Evolutionary conservation across 2,113 vertebrate species (phyloP).

Genomic region (Sminthopsis crassicaudata): DNA sequence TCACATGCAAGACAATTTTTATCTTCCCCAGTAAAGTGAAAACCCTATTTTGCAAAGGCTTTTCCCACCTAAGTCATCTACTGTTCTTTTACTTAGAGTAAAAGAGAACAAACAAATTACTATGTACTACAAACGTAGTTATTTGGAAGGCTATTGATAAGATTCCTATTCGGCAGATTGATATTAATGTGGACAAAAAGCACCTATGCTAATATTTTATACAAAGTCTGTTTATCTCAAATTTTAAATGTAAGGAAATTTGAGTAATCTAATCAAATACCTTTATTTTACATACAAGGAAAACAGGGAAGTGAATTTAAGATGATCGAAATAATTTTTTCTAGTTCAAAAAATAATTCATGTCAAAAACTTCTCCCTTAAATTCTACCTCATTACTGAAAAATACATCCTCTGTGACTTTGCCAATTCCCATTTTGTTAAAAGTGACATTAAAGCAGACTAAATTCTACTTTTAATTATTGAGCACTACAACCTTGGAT

Average conservation of each 20-base stretch:
- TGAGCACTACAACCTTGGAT: conserved; percentile 32
- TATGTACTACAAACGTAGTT: not conserved
- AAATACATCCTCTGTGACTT: not conserved
- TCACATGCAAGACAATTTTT: not conserved
- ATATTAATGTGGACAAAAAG: conserved; percentile 30
- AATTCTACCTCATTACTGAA: conserved; percentile 4
- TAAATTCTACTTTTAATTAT: conserved; percentile 35
- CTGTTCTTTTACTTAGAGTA: not conserved
- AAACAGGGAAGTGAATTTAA: not conserved
- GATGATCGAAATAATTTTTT: not conserved
- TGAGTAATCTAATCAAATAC: not conserved
- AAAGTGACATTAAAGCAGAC: conserved; percentile 40
- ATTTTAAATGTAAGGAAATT: not conserved
- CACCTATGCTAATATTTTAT: conserved; percentile 13
- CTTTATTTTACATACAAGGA: not conserved
- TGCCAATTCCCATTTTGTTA: conserved; percentile 42
- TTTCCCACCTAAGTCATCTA: not conserved
- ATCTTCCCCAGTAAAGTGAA: conserved; percentile 2
- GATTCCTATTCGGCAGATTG: conserved; percentile 12
- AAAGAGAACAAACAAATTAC: not conserved
- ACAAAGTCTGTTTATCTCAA: not conserved
- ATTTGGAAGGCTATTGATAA: not conserved
- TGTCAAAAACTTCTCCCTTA: not conserved
- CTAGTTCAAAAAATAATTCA: not conserved
- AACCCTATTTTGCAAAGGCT: not conserved